phyloP scores from a whole-genome alignment of 1,140 invertebrate genomes.

The Dinoponera quadriceps region DNA sequence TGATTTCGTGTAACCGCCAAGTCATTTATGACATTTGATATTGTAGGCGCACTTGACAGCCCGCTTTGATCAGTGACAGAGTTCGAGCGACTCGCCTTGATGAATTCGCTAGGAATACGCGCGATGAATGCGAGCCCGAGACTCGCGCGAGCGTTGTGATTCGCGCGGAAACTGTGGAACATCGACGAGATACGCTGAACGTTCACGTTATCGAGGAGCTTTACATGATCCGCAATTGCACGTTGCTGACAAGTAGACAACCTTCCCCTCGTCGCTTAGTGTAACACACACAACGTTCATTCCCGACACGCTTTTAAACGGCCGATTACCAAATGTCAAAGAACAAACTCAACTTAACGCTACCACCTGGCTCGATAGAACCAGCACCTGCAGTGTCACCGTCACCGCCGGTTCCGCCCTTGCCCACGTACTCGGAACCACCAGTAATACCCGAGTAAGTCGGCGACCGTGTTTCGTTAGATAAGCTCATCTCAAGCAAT shows the following conservation, averaged over 20 bases:
- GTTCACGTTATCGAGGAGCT: background rate
- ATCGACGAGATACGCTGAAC: background rate
- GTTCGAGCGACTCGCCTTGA: background rate
- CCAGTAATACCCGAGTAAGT: constrained; percentile 89
- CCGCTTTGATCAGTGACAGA: constrained; percentile 5
- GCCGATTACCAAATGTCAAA: constrained; percentile 90
- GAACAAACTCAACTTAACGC: constrained; percentile 96
- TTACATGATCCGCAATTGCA: background rate
- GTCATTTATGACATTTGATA: constrained; percentile 13
- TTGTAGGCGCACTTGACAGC: constrained; percentile 31
- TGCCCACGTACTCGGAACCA: constrained; percentile 87
- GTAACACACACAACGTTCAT: constrained; percentile 12
- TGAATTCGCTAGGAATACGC: constrained; percentile 15
- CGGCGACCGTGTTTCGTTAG: background rate
- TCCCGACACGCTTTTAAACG: constrained; percentile 20
- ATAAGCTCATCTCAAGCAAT: background rate
- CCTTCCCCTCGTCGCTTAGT: background rate
- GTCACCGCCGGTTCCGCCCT: constrained; percentile 88
- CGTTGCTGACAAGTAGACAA: constrained; percentile 18
- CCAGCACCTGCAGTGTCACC: constrained; percentile 90
- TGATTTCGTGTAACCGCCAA: background rate
- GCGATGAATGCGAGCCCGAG: constrained; percentile 34
- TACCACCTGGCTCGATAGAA: constrained; percentile 95
- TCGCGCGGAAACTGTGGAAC: background rate
- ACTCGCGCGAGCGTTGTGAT: constrained; percentile 26